Evolutionary conservation across 2,888 invertebrate genomes (phyloP).

Genomic region (Eupeodes luniger): DNA sequence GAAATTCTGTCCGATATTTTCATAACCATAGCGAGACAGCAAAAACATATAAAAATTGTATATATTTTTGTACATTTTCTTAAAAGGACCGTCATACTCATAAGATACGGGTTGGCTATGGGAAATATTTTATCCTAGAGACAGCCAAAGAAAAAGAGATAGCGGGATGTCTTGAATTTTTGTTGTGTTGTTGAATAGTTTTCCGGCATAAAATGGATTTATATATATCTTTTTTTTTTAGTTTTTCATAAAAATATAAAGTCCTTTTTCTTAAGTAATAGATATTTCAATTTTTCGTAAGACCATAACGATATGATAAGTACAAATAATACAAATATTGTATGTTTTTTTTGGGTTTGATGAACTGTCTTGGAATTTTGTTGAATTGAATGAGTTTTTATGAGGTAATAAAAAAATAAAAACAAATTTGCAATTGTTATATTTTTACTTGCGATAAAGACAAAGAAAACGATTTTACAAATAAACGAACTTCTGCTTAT

Average conservation of each 20-base stretch:
- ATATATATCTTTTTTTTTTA: constrained; percentile 3
- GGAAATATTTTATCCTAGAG: constrained; percentile 54
- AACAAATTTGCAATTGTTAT: too few species aligned
- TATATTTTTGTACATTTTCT: constrained; percentile 20
- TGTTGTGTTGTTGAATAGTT: constrained; percentile 15
- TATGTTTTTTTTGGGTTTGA: background rate
- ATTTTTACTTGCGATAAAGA: too few species aligned
- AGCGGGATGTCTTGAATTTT: constrained; percentile 37
- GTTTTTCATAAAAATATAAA: constrained; percentile 52
- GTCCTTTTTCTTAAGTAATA: constrained; percentile 60
- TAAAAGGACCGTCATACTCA: constrained; percentile 47
- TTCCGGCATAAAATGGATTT: constrained; percentile 1
- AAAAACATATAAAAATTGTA: constrained; percentile 40
- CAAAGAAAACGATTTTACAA: too few species aligned
- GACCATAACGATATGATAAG: background rate
- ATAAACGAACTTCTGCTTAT: too few species aligned
- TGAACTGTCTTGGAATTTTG: background rate
- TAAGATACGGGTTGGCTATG: constrained; percentile 45
- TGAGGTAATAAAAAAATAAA: too few species aligned
- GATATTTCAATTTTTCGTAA: constrained; percentile 12
- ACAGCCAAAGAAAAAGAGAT: constrained; percentile 24
- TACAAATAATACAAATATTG: background rate
- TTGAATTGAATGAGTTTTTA: too few species aligned
- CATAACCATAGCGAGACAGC: constrained; percentile 59
- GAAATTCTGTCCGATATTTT: constrained; percentile 67